A percentile compares a stretch with the other conserved stretches of the same genome.
These are phyloP conservation scores for Machimus rusticus DNA, from an alignment of 2,888 invertebrate species.

Conservation along the genomic window DNA sequence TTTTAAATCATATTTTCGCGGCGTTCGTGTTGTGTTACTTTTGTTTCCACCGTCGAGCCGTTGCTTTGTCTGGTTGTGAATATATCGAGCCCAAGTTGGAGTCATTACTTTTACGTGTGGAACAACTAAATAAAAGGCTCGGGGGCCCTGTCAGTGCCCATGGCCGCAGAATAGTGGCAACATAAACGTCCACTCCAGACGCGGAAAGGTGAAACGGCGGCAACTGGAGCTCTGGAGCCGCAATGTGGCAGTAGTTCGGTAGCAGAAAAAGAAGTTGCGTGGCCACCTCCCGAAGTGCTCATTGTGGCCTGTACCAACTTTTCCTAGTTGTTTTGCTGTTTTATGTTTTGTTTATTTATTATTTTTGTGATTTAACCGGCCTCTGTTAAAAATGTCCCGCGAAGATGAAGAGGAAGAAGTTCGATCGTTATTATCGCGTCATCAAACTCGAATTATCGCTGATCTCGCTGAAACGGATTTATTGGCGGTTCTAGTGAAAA, in stretches of 20 bases:
- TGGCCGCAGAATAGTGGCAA: neutral
- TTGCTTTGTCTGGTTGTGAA: neutral
- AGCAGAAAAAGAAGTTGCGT: slow-evolving; percentile 7
- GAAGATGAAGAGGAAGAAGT: slow-evolving; percentile 65
- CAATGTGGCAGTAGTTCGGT: slow-evolving; percentile 1
- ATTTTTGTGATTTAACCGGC: neutral
- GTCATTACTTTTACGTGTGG: neutral
- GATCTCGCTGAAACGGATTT: slow-evolving; percentile 71
- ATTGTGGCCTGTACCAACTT: neutral
- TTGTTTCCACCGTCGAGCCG: neutral
- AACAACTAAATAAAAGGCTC: neutral
- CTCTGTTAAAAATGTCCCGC: slow-evolving; percentile 53
- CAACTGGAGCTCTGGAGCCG: neutral
- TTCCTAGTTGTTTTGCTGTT: too few relatives aligned
- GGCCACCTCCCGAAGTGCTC: neutral
- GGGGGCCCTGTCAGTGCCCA: neutral
- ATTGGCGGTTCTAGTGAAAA: slow-evolving; percentile 70
- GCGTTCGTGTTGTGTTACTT: neutral
- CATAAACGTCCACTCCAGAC: neutral
- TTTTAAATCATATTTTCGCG: neutral
- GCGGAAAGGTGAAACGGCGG: slow-evolving; percentile 1
- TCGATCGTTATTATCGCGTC: slow-evolving; percentile 69
- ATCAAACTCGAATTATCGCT: slow-evolving; percentile 69
- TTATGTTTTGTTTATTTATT: neutral
- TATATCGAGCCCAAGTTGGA: neutral